A percentile compares a stretch with the other conserved stretches of the same genome.
Conservation (phyloP, 2,888 invertebrate species). For the Cheilosia pagana region DNA sequence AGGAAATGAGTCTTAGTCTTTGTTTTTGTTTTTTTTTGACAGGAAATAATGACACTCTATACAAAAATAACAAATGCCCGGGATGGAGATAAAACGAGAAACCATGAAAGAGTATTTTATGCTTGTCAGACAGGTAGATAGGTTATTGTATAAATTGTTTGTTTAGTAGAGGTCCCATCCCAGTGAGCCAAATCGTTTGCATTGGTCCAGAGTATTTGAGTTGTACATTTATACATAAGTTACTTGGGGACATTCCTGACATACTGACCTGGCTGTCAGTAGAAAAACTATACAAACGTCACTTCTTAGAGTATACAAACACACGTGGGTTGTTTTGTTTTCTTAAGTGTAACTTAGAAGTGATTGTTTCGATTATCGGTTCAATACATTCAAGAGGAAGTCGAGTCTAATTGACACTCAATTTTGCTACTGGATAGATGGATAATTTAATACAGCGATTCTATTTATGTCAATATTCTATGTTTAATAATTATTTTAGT, state of each 20-base stretch:
- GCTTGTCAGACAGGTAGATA: constrained; percentile 69
- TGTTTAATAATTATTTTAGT: constrained; percentile 17
- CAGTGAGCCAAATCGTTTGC: constrained; percentile 43
- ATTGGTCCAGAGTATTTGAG: constrained; percentile 62
- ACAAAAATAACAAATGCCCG: neutral
- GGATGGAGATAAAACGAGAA: constrained; percentile 53
- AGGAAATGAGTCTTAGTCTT: constrained; percentile 20
- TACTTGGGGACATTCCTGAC: constrained; percentile 37
- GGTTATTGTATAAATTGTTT: constrained; percentile 69
- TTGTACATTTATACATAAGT: constrained; percentile 9
- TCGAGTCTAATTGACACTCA: constrained; percentile 71
- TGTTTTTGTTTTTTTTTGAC: neutral
- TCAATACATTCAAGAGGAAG: constrained; percentile 35
- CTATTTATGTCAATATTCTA: constrained; percentile 34
- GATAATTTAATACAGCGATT: constrained; percentile 44
- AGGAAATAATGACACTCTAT: neutral
- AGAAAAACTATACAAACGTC: constrained; percentile 46
- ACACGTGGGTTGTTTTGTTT: constrained; percentile 7
- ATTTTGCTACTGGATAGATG: constrained; percentile 30
- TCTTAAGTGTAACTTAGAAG: constrained; percentile 41
- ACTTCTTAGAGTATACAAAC: constrained; percentile 18
- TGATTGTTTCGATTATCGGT: constrained; percentile 64
- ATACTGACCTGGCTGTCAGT: constrained; percentile 17
- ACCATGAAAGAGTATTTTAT: constrained; percentile 55
- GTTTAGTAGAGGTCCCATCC: constrained; percentile 29